Evolutionary conservation across 1,140 invertebrate genomes (phyloP), one percentile per base, ranked within the genome.

Genomic region (Anadara kagoshimensis): DNA sequence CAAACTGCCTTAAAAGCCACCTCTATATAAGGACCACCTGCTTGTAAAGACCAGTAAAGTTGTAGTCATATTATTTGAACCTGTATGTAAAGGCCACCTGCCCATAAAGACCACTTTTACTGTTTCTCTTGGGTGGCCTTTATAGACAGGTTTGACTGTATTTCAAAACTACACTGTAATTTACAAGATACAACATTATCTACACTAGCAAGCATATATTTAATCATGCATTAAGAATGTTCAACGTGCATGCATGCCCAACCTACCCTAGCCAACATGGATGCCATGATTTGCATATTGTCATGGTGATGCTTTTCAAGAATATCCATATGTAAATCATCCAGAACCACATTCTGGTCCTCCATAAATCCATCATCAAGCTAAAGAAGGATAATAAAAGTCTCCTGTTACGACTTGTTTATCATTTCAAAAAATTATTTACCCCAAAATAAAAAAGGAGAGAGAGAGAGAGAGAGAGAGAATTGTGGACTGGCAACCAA

Each of bases 341-440:
- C 87, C 49, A 87, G 73, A n/a, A 82, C 77, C 57, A 82, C 69
- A 73, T 85, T 83, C 51, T 85, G 80, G 58, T 87, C 87, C 14
- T 89, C 87, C 81, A 89, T 85, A 73, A 87, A 89, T 5, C 85
- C 87, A 81, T 89, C 87, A 72, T 89, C 87, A 75, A 86, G 81
- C 87, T 88, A 70, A 12, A 72, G 76, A 36, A 69, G 71, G 41
- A 62, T 41, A 77, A 67, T 47, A 44, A 82, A 73, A 24, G 45
- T 29, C 36, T 22, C 45, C 24, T 26, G 16, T 24, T 54, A n/a
- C n/a, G 20, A 58, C 5, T 51, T 22, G 18, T 8, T 51, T 18
- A 8, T n/a, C 18, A 16, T 51, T 51, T 51, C 8, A 51, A 36
- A 36, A n/a, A n/a, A n/a, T n/a, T n/a, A n/a, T n/a, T n/a, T n/a